phyloP scores from a whole-genome alignment of 2,797 vertebrate species.

The Semaprochilodus insignis region DNA sequence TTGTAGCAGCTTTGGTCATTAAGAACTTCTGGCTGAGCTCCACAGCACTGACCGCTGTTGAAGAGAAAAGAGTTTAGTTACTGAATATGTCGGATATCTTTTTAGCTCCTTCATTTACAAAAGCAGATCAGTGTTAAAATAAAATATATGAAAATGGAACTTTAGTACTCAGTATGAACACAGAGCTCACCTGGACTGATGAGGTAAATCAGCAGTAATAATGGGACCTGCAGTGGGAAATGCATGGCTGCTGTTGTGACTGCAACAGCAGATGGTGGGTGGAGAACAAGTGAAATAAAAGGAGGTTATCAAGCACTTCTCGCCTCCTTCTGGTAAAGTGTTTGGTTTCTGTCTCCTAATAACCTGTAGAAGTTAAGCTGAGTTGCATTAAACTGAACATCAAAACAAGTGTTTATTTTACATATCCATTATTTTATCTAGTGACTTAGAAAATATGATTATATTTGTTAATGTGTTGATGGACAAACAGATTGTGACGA shows the following conservation, averaged over 20 bases:
- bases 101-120: neutral
- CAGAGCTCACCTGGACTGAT: neutral
- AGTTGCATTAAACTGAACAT: no score
- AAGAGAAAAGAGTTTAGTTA: neutral
- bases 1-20: conserved; percentile 37
- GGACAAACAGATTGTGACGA: no score
- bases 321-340: neutral
- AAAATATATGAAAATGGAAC: neutral
- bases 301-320: no score
- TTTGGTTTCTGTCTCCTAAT: no score
- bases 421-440: no score
- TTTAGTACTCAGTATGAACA: neutral
- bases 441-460: no score
- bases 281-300: neutral
- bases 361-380: no score
- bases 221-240: neutral
- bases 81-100: neutral
- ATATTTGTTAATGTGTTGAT: no score
- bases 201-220: neutral
- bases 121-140: no score
- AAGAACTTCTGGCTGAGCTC: conserved; percentile 42
- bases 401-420: no score
- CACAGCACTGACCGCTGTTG: conserved; percentile 19
- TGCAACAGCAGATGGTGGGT: neutral
- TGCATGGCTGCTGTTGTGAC: neutral